A percentile compares a stretch with the other conserved stretches of the same genome.
Evolutionary conservation across 1,140 invertebrate genomes (phyloP).

Genomic region (Frieseomelitta varia): DNA sequence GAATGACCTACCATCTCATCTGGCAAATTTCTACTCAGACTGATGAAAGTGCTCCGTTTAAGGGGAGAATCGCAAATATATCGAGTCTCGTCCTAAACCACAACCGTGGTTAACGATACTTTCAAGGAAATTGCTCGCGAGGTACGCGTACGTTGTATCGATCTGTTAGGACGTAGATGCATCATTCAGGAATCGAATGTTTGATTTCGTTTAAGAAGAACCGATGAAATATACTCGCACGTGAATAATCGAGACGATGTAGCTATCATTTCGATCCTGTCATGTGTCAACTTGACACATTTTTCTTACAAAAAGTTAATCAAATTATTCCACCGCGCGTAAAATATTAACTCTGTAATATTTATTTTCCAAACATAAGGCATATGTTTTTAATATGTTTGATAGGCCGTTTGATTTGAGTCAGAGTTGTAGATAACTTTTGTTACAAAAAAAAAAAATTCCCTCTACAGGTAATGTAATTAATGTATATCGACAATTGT

Average conservation of each 20-base stretch:
- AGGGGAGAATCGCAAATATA: conserved; percentile 48
- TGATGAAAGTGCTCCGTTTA: conserved; percentile 51
- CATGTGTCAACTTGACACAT: background rate
- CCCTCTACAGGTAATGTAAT: no score
- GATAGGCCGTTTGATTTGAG: no score
- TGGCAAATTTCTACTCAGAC: conserved; percentile 47
- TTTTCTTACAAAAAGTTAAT: no score
- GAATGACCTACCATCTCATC: conserved; percentile 39
- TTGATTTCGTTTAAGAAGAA: background rate
- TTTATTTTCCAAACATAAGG: no score
- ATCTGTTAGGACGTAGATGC: background rate
- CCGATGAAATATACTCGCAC: background rate
- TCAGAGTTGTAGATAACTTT: no score
- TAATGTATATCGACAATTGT: no score
- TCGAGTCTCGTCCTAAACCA: conserved; percentile 38
- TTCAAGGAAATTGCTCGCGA: conserved; percentile 56
- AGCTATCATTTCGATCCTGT: background rate
- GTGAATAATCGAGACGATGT: conserved; percentile 23
- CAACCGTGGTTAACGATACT: conserved; percentile 49
- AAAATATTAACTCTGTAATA: no score
- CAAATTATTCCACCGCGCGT: no score
- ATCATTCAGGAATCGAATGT: background rate
- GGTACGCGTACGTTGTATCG: conserved; percentile 13
- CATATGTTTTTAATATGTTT: no score
- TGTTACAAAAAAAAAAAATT: no score